Base-by-base conservation (phyloP, 2,888 invertebrate genomes). In the Cistogaster globosa region DNA sequence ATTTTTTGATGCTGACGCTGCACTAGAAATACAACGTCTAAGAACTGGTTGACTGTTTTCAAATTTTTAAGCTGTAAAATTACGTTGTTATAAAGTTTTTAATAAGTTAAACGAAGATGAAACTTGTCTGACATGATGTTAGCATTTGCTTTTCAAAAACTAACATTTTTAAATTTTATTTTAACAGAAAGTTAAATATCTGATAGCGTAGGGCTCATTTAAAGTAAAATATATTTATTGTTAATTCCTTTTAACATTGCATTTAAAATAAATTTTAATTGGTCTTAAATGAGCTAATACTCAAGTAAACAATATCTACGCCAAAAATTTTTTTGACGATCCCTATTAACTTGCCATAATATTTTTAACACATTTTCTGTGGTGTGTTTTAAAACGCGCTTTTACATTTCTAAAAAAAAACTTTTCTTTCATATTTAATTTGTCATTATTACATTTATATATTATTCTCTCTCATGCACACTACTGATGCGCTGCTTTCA, bases 1-100 rank as follows among this genome's bases (percentile, higher is more conserved):
- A 57, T 62, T 55, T 68, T 83, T 67, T 62, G 20, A n/a, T 75
- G 80, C 72, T 81, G 75, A 75, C 75, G 57, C 69, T 53, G 79
- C 72, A 75, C 57, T 18, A 36, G 16, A 38, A 48, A 67, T 45
- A 60, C 4, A 79, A 63, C 4, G 51, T 57, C 45, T 62, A 78
- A 71, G 71, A 71, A 57, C 69, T 32, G n/a, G 63, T 26, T 58
- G 26, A 4, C 2, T 26, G 53, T 51, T 75, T 45, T 65, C 5
- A 62, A 18, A 45, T 36, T 53, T 16, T 57, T 51, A 63, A 63
- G 63, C 75, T 63, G 38, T 62, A 48, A 58, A 69, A 82, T 62
- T 45, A 20, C 12, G 20, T 36, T 32, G 14, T 26, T 26, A 26
- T 26, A 26, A 26, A 26, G 26, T 26, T 26, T 26, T 26, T 2